Evolutionary conservation across 2,888 invertebrate species (phyloP).

Genomic region (Drosophila demipolita): DNA sequence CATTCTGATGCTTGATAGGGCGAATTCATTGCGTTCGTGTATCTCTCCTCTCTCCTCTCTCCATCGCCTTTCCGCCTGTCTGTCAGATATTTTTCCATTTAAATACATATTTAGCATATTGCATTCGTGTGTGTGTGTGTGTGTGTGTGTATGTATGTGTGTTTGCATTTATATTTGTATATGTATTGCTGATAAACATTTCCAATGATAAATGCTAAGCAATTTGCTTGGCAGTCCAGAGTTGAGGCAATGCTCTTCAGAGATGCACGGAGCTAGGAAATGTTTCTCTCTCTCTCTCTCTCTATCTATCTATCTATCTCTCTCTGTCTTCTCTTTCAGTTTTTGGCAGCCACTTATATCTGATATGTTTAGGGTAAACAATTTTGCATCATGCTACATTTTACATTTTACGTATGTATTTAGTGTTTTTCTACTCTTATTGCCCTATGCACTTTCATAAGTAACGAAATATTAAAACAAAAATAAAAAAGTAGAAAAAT

Average conservation of each 20-base stretch:
- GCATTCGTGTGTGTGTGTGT: slow-evolving; percentile 22
- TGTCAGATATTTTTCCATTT: slow-evolving; percentile 42
- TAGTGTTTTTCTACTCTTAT: slow-evolving; percentile 51
- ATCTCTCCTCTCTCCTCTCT: slow-evolving; percentile 10
- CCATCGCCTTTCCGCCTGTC: slow-evolving; percentile 9
- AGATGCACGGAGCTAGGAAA: slow-evolving; percentile 9
- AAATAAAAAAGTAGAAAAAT: not conserved
- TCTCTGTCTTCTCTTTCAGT: not conserved
- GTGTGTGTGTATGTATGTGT: slow-evolving; percentile 11
- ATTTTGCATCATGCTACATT: slow-evolving; percentile 50
- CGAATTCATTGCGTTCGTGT: slow-evolving; percentile 63
- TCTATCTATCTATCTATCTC: accelerated
- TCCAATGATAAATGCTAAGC: slow-evolving; percentile 73
- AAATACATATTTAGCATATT: slow-evolving; percentile 60
- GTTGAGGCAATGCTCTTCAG: slow-evolving; percentile 39
- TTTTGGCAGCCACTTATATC: slow-evolving; percentile 27
- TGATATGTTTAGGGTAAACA: slow-evolving; percentile 58
- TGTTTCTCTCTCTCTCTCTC: not conserved
- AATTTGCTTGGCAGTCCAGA: slow-evolving; percentile 71
- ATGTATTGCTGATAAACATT: slow-evolving; percentile 69
- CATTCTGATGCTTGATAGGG: slow-evolving; percentile 64
- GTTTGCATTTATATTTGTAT: slow-evolving; percentile 12
- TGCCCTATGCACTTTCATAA: slow-evolving; percentile 61
- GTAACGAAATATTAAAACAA: slow-evolving; percentile 1
- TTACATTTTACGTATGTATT: slow-evolving; percentile 22